A percentile compares a stretch with the other conserved stretches of the same genome.
These are phyloP conservation scores for Megalops atlanticus DNA, from an alignment of 2,113 vertebrate genomes.

Conservation along the genomic window DNA sequence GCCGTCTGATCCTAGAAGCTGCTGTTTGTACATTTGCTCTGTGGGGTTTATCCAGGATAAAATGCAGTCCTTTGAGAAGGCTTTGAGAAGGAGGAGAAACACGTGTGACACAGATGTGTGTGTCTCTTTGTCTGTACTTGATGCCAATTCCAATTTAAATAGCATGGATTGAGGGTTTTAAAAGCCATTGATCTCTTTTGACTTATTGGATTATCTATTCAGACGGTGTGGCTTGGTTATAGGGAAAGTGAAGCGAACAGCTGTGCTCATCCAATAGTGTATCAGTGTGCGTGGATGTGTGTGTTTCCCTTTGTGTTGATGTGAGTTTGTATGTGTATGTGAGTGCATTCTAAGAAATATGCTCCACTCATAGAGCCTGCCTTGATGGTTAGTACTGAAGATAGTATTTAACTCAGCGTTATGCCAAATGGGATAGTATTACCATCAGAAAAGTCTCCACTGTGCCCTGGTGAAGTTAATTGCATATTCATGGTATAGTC, in stretches of 20 bases:
- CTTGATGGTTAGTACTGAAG: no score
- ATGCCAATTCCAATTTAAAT: conserved; percentile 7
- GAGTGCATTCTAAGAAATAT: no score
- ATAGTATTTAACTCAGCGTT: not conserved
- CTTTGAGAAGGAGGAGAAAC: not conserved
- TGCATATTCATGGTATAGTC: not conserved
- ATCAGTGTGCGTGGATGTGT: not conserved
- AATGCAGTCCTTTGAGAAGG: not conserved
- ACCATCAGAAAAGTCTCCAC: not conserved
- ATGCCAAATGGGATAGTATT: not conserved
- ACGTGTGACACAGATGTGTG: not conserved
- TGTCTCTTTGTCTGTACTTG: not conserved
- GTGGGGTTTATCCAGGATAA: not conserved
- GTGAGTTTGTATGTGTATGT: not conserved
- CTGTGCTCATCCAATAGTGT: not conserved
- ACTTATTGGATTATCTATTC: conserved; percentile 16
- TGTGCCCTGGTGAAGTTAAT: not conserved
- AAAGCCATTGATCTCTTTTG: conserved; percentile 18
- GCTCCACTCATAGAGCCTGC: no score
- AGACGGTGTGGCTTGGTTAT: not conserved
- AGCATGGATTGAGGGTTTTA: not conserved
- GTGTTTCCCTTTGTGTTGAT: not conserved
- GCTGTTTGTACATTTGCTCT: no score
- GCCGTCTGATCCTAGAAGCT: not conserved
- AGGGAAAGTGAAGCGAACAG: not conserved